Conservation (phyloP, 2,888 invertebrate genomes). For the Drosophila fulvimacula region DNA sequence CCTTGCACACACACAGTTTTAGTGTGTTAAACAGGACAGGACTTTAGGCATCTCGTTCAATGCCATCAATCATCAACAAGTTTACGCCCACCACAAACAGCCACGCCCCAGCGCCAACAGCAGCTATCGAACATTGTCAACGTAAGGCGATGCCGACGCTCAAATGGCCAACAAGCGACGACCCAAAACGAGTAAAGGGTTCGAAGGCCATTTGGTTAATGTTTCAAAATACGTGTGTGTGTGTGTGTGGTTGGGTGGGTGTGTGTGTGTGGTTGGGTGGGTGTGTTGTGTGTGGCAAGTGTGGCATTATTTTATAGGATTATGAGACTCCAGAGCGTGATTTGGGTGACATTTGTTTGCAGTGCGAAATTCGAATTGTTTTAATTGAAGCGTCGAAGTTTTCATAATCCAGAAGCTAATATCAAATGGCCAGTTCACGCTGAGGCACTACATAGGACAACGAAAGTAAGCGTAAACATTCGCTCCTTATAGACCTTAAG, state of each 20-base stretch:
- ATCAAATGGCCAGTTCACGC: constrained; percentile 12
- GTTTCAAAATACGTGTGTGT: constrained; percentile 19
- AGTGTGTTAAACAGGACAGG: constrained; percentile 19
- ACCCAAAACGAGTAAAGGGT: constrained; percentile 25
- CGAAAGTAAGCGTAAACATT: neutral
- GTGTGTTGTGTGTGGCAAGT: constrained; percentile 21
- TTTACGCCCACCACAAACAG: constrained; percentile 40
- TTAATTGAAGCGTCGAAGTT: constrained; percentile 25
- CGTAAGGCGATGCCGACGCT: constrained; percentile 10
- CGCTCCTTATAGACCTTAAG: constrained; percentile 44
- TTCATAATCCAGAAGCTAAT: constrained; percentile 7
- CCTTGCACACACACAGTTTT: neutral
- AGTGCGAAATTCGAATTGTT: constrained; percentile 8
- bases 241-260: neutral
- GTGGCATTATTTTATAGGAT: constrained; percentile 24
- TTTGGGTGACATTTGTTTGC: constrained; percentile 37
- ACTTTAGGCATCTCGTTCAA: constrained; percentile 8
- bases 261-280: constrained; percentile 14
- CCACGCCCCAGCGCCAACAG: constrained; percentile 19
- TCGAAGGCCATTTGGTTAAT: constrained; percentile 35
- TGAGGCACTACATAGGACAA: neutral
- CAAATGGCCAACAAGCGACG: neutral
- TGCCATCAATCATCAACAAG: constrained; percentile 68
- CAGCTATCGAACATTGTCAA: constrained; percentile 36
- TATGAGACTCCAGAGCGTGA: constrained; percentile 43